These are phyloP conservation scores for Clarias fuscus DNA, from an alignment of 2,797 vertebrate species.

Conservation along the genomic window DNA sequence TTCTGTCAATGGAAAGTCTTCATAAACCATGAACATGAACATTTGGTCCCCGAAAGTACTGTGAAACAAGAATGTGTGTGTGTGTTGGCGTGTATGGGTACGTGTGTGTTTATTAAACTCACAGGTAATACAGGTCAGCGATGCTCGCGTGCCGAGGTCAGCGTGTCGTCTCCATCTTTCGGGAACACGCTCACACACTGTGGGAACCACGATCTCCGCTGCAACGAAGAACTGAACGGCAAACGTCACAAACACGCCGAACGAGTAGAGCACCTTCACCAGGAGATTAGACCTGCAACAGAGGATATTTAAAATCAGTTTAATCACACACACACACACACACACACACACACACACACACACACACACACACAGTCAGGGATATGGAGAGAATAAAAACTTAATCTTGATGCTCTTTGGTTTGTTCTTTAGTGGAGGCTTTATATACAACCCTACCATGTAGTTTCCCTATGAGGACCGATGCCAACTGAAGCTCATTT, in stretches of 20 bases:
- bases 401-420: too few relatives aligned
- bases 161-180: constrained; percentile 59
- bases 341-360: background rate
- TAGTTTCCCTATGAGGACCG: background rate
- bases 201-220: constrained; percentile 82
- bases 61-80: background rate
- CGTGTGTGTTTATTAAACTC: constrained; percentile 24
- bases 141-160: constrained; percentile 43
- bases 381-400: background rate
- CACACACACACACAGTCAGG: background rate
- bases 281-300: constrained; percentile 55
- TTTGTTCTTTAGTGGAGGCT: background rate
- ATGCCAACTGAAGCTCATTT: background rate
- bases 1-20: background rate
- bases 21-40: background rate
- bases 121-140: constrained; percentile 56
- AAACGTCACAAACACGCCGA: constrained; percentile 88
- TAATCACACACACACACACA: constrained; percentile 37
- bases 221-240: constrained; percentile 88
- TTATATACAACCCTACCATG: background rate
- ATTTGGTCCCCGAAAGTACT: background rate
- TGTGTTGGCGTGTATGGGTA: constrained; percentile 6
- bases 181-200: constrained; percentile 68
- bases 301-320: background rate
- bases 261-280: constrained; percentile 63